A percentile compares a stretch with the other conserved stretches of the same genome.
Evolutionary conservation across 2,888 invertebrate species (phyloP).

Genomic region (Cosmorhoe ocellata): DNA sequence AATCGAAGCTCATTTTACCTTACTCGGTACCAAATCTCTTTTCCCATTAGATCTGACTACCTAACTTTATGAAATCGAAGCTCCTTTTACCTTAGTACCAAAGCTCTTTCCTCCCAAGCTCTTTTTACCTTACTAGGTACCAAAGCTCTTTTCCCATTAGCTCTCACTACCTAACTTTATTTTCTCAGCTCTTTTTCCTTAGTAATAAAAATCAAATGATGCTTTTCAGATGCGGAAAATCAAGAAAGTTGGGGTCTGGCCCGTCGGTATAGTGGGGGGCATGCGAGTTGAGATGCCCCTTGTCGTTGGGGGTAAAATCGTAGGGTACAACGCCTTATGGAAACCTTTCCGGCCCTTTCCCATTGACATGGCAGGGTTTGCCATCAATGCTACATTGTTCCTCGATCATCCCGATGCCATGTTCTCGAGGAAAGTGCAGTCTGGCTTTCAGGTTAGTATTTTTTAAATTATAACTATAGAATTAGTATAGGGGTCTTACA

Average conservation of each 20-base stretch:
- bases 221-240: slow-evolving; percentile 88
- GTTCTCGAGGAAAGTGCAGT: slow-evolving; percentile 92
- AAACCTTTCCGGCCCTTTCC: slow-evolving; percentile 96
- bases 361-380: slow-evolving; percentile 99
- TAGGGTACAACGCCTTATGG: slow-evolving; percentile 89
- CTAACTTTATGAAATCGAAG: too few species aligned
- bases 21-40: too few species aligned
- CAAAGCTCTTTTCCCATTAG: too few species aligned
- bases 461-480: too few species aligned
- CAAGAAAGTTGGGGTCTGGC: slow-evolving; percentile 94
- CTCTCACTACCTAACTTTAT: too few species aligned
- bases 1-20: too few species aligned
- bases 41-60: too few species aligned
- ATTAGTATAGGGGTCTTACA: too few species aligned
- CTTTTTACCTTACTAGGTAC: too few species aligned
- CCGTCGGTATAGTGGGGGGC: slow-evolving; percentile 97
- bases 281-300: slow-evolving; percentile 95
- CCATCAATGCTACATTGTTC: slow-evolving; percentile 90
- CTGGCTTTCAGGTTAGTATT: slow-evolving; percentile 88
- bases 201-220: neutral
- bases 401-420: slow-evolving; percentile 86
- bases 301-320: slow-evolving; percentile 82
- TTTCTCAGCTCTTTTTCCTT: too few species aligned
- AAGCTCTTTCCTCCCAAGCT: too few species aligned
- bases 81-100: too few species aligned